Evolutionary conservation across 2,113 vertebrate species (phyloP).

Genomic region (Brienomyrus brachyistius): DNA sequence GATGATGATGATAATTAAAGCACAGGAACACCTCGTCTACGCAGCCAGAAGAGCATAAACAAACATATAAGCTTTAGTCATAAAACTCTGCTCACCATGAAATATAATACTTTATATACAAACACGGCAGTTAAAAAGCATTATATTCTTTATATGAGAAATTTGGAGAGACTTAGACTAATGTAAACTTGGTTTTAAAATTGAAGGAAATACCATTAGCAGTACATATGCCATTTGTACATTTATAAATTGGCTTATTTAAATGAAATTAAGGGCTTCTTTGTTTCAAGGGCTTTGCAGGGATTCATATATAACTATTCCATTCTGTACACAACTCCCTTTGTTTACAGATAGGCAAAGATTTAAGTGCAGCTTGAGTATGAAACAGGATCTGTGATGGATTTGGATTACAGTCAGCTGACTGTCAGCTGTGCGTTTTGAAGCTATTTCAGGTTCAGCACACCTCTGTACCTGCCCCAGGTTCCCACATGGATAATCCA

Average conservation of each 20-base stretch:
- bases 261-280: slow-evolving; percentile 8
- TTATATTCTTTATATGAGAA: slow-evolving; percentile 12
- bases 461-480: neutral
- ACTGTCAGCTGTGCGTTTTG: neutral
- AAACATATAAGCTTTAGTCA: neutral
- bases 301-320: neutral
- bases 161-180: neutral
- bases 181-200: slow-evolving; percentile 2
- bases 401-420: neutral
- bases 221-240: neutral
- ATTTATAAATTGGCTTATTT: neutral
- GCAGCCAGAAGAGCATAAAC: neutral
- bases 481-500: neutral
- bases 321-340: neutral
- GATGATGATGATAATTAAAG: neutral
- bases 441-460: neutral
- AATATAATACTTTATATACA: slow-evolving; percentile 17
- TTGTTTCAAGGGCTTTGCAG: neutral
- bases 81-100: slow-evolving; percentile 10
- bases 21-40: neutral
- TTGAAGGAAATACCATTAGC: neutral
- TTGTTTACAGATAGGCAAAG: neutral
- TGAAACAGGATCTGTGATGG: neutral
- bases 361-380: neutral
- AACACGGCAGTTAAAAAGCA: slow-evolving; percentile 6